Base-by-base conservation (phyloP, 2,797 vertebrate genomes). In the Antennarius maculatus region DNA sequence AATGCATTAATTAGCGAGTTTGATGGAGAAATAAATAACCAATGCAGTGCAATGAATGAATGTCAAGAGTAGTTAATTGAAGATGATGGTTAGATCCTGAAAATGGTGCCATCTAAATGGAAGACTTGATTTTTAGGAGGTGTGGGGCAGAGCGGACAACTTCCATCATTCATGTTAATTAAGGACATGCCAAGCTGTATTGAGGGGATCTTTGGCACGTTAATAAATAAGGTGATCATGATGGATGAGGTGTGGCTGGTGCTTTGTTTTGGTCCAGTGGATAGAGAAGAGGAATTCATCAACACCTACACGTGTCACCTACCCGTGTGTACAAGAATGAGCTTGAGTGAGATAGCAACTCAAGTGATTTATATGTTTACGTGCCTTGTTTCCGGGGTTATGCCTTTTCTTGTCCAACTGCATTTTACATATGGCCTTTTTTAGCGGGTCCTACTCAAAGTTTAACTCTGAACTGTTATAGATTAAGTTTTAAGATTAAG, bases 111-210 rank as follows among this genome's bases (percentile, higher is more conserved):
- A 61, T 87, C 79, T 56, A 45, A 79, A 73, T 64, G 65, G 69
- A 46, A 47, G 71, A 69, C 28, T 51, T 66, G 85, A 81, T 45
- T 42, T 86, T 69, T 15, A 54, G 62, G 71, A 58, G 68, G 37
- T 57, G 54, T 2, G 37, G 53, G 42, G 55, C 54, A 61, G 68
- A 75, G 71, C 51, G 41, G 68, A 81, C 84, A 66, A 68, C 77
- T 86, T 77, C 75, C 86, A 90, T 93, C 86, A 86, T 87, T 93
- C 90, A 88, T 90, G 86, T 88, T 93, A 93, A 94, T 94, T 94
- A 93, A 89, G 80, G 76, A 91, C 84, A 85, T 80, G 88, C 79
- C 90, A 91, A 92, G 91, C 86, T 90, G 79, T 79, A 90, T 91
- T 78, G 84, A 86, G 86, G 75, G 63, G 65, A 86, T 86, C 82